A percentile compares a stretch with the other conserved stretches of the same genome.
Evolutionary conservation across 2,888 invertebrate genomes (phyloP).

Genomic region (Phorcus lineatus): DNA sequence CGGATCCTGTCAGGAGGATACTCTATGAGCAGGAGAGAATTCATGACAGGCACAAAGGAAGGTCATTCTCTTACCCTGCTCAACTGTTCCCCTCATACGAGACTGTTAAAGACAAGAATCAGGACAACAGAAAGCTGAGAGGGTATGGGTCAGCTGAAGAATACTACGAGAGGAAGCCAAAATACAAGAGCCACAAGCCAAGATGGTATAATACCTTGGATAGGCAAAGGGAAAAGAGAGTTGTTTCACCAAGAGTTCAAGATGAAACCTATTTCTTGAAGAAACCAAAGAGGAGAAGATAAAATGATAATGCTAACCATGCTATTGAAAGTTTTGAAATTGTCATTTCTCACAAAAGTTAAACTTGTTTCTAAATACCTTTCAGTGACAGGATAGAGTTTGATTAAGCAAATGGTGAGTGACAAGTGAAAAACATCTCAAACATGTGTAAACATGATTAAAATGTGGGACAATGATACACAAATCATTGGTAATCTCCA

Average conservation of each 20-base stretch:
- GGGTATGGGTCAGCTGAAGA: conserved; percentile 12
- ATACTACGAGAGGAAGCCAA: background rate
- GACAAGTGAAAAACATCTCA: too few relatives aligned
- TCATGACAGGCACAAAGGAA: background rate
- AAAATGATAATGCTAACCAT: too few relatives aligned
- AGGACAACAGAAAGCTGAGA: background rate
- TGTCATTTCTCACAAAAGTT: too few relatives aligned
- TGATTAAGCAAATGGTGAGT: too few relatives aligned
- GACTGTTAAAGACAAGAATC: background rate
- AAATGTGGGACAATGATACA: too few relatives aligned
- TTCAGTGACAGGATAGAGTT: too few relatives aligned
- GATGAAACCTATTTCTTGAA: background rate
- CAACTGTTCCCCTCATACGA: background rate
- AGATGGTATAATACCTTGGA: background rate
- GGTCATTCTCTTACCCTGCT: conserved; percentile 14
- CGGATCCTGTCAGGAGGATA: background rate
- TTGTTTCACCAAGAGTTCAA: background rate
- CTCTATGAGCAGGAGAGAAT: conserved; percentile 2
- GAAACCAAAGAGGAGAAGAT: background rate
- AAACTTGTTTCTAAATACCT: too few relatives aligned
- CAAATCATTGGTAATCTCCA: too few relatives aligned
- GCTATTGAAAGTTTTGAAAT: too few relatives aligned
- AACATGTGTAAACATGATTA: too few relatives aligned
- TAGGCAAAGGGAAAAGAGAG: background rate
- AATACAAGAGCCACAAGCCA: background rate